Percentiles rank a stretch among this genome's conserved stretches.
Evolutionary conservation across 2,113 vertebrate genomes (phyloP).

Genomic region (Uria aalge): DNA sequence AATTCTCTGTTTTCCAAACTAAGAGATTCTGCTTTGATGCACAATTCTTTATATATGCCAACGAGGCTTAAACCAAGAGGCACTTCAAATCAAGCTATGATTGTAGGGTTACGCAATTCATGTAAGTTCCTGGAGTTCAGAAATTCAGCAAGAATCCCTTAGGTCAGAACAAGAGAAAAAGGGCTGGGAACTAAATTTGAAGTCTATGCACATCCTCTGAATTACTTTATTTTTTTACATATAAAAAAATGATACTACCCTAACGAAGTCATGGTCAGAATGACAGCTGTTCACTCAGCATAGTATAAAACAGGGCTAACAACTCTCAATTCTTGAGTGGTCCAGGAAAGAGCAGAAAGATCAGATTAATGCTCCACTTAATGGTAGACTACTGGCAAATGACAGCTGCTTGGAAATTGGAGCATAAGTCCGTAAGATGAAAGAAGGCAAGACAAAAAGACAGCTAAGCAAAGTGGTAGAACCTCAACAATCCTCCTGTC

Average conservation of each 20-base stretch:
- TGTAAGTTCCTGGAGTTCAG: not conserved
- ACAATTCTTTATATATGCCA: not conserved
- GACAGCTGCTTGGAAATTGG: not conserved
- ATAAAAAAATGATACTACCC: not conserved
- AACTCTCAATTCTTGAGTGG: not conserved
- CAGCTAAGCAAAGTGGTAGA: not conserved
- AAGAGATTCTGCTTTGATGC: not conserved
- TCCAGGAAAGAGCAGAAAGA: not conserved
- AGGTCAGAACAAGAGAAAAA: not conserved
- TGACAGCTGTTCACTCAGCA: not conserved
- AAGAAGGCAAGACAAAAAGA: not conserved
- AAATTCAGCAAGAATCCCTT: not conserved
- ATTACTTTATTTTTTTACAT: not conserved
- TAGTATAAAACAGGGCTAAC: not conserved
- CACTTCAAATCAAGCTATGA: not conserved
- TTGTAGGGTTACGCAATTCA: not conserved
- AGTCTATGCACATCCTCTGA: not conserved
- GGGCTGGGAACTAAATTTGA: not conserved
- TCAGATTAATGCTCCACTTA: not conserved
- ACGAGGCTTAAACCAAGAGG: not conserved
- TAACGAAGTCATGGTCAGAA: not conserved
- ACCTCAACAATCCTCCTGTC: not conserved
- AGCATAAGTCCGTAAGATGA: not conserved
- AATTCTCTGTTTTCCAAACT: not conserved
- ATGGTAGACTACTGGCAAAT: fast-evolving